Percentiles rank a stretch among this genome's conserved stretches.
phyloP scores from a whole-genome alignment of 2,797 vertebrate species.

The Lepilemur ruficaudatus region DNA sequence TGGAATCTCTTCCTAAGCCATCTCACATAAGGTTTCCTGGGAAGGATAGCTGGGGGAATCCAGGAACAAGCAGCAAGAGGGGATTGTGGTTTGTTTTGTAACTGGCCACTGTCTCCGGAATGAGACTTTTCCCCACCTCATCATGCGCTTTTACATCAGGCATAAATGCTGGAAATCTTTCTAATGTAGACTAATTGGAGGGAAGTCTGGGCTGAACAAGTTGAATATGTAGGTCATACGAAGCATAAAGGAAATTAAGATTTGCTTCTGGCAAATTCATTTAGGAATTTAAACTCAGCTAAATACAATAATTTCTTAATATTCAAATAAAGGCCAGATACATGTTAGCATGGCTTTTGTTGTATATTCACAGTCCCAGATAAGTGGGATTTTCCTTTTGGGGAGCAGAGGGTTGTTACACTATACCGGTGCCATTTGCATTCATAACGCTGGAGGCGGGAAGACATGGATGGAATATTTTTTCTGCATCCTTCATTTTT shows the following conservation, averaged over 20 bases:
- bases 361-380: not conserved
- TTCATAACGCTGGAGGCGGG: not conserved
- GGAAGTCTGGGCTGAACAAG: not conserved
- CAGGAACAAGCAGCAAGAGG: constrained; percentile 5
- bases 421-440: not conserved
- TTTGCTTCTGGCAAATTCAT: not conserved
- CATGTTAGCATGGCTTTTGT: not conserved
- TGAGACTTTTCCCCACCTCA: not conserved
- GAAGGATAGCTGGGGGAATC: not conserved
- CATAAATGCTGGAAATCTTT: not conserved
- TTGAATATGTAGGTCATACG: not conserved
- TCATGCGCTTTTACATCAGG: not conserved
- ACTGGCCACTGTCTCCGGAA: not conserved
- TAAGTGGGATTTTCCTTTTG: not conserved
- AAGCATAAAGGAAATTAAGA: not conserved
- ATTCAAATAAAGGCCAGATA: not conserved
- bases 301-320: not conserved
- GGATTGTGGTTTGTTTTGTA: not conserved
- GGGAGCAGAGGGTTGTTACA: not conserved
- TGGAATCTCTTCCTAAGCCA: constrained; percentile 45
- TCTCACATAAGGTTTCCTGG: not conserved
- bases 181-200: not conserved
- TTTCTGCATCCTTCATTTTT: constrained; percentile 50
- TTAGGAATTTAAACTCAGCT: not conserved
- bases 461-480: not conserved